Base-by-base conservation (phyloP, 2,888 invertebrate genomes). In the Drosophila buzzatii region DNA sequence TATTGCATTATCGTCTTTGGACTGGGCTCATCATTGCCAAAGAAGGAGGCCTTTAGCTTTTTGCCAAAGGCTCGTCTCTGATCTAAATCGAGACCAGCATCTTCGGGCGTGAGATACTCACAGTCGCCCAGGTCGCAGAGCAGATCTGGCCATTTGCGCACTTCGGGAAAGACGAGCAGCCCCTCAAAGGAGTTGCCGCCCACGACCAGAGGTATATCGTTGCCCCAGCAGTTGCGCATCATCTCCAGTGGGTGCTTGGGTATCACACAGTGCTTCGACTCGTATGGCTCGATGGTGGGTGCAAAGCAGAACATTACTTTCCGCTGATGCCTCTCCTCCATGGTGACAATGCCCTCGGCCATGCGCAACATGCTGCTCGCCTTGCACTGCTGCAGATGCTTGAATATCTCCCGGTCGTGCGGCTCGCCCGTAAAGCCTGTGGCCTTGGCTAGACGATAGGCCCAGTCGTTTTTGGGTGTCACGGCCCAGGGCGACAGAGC, bases 31-130 rank as follows among this genome's bases (percentile, higher is more conserved):
- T 92, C 90, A 10, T 93, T 92, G 1, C 93, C 93, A 76, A 93
- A 94, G 81, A 94, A 94, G 12, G 91, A 89, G 18, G 93, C 71
- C 52, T 92, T 92, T 12, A 94, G 89, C 74, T 91, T 90, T 3
- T 91, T 81, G 2, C 94, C 94, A 39, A 93, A 90, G 10, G 81
- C 80, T 33, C 76, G 85, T 5, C 93, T 81, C 70, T 92, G 81
- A 68, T 91, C 83, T 41, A 72, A 57, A 77, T 82, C 69, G 14
- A 93, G 60, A 9, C 90, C 81, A 3, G 93, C 84, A 66, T 92
- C 91, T 2, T 73, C 63, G 0, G 94, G 93, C 0, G 93, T 84
- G 41, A 92, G 70, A 63, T 85, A 86, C 73, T 92, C 92, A 41
- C 92, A 92, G 55, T 92, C 89, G 2, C 86, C 92, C 57, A 90